phyloP scores from a whole-genome alignment of 2,888 invertebrate genomes.

The Microplitis deprimator region DNA sequence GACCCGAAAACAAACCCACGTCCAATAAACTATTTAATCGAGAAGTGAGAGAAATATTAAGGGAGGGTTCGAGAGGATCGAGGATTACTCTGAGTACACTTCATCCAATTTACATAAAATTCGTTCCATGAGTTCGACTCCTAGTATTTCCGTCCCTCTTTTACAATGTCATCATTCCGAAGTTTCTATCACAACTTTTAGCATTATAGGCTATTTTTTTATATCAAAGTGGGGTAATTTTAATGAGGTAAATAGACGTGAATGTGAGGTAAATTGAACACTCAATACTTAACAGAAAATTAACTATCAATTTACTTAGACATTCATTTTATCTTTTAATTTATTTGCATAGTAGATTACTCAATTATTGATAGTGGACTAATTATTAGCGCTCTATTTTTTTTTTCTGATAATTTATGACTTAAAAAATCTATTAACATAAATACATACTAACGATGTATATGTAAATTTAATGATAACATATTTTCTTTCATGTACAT shows the following conservation, averaged over 20 bases:
- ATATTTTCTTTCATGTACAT: too few species aligned
- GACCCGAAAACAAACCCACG: slow-evolving; percentile 46
- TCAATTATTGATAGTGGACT: too few species aligned
- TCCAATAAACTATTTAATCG: slow-evolving; percentile 54
- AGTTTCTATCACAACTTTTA: background rate
- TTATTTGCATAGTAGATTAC: too few species aligned
- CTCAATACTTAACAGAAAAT: background rate
- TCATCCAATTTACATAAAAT: slow-evolving; percentile 45
- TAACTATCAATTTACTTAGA: too few species aligned
- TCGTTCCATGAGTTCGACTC: slow-evolving; percentile 9
- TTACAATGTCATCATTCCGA: background rate
- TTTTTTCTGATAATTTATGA: too few species aligned
- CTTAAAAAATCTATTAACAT: too few species aligned
- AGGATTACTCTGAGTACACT: slow-evolving; percentile 22
- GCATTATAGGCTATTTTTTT: background rate
- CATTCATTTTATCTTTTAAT: too few species aligned
- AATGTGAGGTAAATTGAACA: background rate
- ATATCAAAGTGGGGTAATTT: background rate
- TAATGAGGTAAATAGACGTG: background rate
- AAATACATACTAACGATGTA: too few species aligned
- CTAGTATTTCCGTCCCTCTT: slow-evolving; percentile 24
- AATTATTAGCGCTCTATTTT: too few species aligned
- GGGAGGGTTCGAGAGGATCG: slow-evolving; percentile 5
- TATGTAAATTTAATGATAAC: too few species aligned
- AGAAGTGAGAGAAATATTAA: slow-evolving; percentile 21